Conservation (phyloP, 1,140 invertebrate species). For the Micrasema minimum region DNA sequence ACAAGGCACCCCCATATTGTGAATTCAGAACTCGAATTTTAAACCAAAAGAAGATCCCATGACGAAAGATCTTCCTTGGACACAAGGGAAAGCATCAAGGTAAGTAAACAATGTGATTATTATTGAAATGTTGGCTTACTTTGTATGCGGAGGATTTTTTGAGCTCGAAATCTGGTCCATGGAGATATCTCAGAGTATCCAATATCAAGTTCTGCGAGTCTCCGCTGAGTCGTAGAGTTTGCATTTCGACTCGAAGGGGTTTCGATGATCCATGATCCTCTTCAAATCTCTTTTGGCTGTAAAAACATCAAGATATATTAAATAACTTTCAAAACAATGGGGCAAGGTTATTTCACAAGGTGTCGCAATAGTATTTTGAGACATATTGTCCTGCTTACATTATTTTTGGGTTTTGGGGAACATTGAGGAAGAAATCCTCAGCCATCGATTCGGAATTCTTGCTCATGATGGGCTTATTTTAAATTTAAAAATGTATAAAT, state of each 20-base stretch:
- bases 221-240: conserved; percentile 72
- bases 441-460: conserved; percentile 65
- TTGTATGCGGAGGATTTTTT: conserved; percentile 68
- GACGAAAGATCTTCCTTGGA: too few relatives aligned
- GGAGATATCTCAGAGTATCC: conserved; percentile 76
- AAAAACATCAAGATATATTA: conserved; percentile 23
- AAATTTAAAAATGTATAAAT: conserved; percentile 11
- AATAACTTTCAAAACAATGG: conserved; percentile 31
- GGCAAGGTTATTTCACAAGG: conserved; percentile 33
- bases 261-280: conserved; percentile 60
- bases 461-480: conserved; percentile 57
- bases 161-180: conserved; percentile 72
- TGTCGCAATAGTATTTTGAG: conserved; percentile 37
- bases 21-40: too few relatives aligned
- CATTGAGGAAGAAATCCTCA: conserved; percentile 68
- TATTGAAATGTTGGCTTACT: conserved; percentile 53
- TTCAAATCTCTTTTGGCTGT: conserved; percentile 59
- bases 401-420: conserved; percentile 66
- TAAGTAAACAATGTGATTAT: too few relatives aligned
- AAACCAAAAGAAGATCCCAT: too few relatives aligned
- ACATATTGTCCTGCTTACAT: conserved; percentile 59
- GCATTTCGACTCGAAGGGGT: conserved; percentile 76
- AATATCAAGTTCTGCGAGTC: conserved; percentile 75
- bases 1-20: too few relatives aligned
- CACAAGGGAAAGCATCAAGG: too few relatives aligned